Conservation (phyloP, 2,113 vertebrate species). For the Platysteira castanea region DNA sequence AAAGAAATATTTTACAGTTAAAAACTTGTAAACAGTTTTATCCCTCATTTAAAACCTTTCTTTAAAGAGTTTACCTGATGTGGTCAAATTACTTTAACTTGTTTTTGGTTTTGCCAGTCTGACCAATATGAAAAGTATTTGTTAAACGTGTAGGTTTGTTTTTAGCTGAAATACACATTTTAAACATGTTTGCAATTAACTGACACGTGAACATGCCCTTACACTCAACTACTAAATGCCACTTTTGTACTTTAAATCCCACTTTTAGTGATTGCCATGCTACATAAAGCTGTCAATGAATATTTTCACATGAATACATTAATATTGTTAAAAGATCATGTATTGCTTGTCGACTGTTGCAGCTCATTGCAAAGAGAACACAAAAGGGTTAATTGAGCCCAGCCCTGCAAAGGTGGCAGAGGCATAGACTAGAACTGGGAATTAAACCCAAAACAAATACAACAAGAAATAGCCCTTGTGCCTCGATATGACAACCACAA, state of each 20-base stretch:
- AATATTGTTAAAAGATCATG: constrained; percentile 74
- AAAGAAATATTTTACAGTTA: constrained; percentile 52
- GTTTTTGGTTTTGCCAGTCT: background rate
- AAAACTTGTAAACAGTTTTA: constrained; percentile 67
- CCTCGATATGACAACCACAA: background rate
- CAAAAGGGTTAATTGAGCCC: constrained; percentile 84
- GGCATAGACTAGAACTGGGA: constrained; percentile 66
- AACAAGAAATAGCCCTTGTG: constrained; percentile 9
- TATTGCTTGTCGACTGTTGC: constrained; percentile 67
- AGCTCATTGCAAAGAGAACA: constrained; percentile 70
- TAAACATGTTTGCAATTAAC: background rate
- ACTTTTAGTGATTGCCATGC: background rate
- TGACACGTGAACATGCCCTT: background rate
- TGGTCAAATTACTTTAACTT: background rate
- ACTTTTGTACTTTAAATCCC: background rate
- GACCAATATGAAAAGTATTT: background rate
- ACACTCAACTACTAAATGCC: background rate
- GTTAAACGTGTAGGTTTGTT: background rate
- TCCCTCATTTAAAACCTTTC: constrained; percentile 38
- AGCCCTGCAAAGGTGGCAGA: constrained; percentile 79
- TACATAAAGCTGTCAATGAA: constrained; percentile 72
- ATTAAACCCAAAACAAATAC: constrained; percentile 66
- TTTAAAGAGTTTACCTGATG: constrained; percentile 31
- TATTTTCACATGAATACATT: constrained; percentile 69
- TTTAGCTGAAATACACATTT: background rate